These are phyloP conservation scores for Pollenia labialis DNA, from an alignment of 2,888 invertebrate species.

Conservation along the genomic window DNA sequence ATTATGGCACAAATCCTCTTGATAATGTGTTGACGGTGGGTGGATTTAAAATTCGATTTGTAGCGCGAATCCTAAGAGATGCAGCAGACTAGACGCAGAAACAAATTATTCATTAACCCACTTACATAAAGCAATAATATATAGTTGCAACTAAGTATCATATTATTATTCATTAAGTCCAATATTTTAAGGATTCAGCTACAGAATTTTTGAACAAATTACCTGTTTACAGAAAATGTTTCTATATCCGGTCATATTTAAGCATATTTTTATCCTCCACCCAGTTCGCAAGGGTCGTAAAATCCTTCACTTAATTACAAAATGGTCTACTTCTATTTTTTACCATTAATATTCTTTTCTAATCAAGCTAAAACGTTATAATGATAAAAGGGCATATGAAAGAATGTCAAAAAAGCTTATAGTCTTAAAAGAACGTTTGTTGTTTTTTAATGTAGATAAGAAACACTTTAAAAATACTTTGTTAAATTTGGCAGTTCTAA, in stretches of 20 bases:
- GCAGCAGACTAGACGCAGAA: no score
- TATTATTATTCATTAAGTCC: no score
- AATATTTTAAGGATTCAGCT: no score
- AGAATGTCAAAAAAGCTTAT: background rate
- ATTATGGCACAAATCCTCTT: background rate
- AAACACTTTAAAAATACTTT: background rate
- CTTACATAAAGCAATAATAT: no score
- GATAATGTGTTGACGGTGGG: background rate
- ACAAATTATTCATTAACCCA: no score
- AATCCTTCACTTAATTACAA: background rate
- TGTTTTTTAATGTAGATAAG: background rate
- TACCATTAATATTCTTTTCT: background rate
- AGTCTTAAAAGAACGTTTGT: background rate
- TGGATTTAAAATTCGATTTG: constrained; percentile 16
- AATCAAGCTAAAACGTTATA: background rate
- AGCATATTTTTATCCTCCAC: no score
- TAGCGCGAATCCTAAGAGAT: no score
- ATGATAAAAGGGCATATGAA: background rate
- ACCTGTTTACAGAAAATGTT: no score
- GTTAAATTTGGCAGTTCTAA: background rate
- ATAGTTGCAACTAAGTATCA: no score
- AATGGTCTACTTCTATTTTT: background rate
- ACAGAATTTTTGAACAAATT: no score
- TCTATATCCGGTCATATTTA: no score
- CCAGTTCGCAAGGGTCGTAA: no score